Percentiles rank a stretch among this genome's conserved stretches.
Conservation (phyloP, 64 coral and sea anemone species). For the Anthopleura sola region DNA sequence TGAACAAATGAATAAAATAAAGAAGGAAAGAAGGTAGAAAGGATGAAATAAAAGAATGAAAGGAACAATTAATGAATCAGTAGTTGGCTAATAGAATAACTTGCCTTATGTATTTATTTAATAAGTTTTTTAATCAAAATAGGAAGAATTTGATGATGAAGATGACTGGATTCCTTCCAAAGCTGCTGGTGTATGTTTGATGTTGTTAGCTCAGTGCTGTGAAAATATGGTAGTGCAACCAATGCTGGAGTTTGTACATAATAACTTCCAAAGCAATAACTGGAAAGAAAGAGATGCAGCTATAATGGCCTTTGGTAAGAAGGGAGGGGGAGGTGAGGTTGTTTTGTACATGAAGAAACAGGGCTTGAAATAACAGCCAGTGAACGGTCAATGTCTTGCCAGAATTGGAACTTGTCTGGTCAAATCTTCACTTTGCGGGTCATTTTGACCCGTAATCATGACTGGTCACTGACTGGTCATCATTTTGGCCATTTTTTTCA, state of each 20-base stretch:
- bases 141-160: slow-evolving; percentile 99
- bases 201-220: slow-evolving; percentile 97
- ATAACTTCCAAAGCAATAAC: slow-evolving; percentile 41
- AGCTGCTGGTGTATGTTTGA: slow-evolving; percentile 90
- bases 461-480: too few species aligned
- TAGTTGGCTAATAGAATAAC: too few species aligned
- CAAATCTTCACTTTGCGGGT: too few species aligned
- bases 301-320: slow-evolving; percentile 96
- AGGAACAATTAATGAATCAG: too few species aligned
- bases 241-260: slow-evolving; percentile 64
- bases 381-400: too few species aligned
- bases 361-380: too few species aligned
- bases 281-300: slow-evolving; percentile 91
- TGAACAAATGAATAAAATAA: too few species aligned
- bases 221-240: slow-evolving; percentile 60
- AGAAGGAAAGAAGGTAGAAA: too few species aligned
- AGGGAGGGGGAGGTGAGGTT: not conserved
- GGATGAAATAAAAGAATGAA: too few species aligned
- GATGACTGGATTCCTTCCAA: slow-evolving; percentile 99
- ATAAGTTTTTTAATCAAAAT: not conserved
- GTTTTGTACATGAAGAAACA: not conserved
- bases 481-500: too few species aligned
- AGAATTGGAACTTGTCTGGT: too few species aligned
- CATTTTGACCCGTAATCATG: too few species aligned
- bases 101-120: not conserved